A percentile compares a stretch with the other conserved stretches of the same genome.
These are phyloP conservation scores for Notocelia uddmanniana DNA, from an alignment of 2,888 invertebrate species.

Conservation along the genomic window DNA sequence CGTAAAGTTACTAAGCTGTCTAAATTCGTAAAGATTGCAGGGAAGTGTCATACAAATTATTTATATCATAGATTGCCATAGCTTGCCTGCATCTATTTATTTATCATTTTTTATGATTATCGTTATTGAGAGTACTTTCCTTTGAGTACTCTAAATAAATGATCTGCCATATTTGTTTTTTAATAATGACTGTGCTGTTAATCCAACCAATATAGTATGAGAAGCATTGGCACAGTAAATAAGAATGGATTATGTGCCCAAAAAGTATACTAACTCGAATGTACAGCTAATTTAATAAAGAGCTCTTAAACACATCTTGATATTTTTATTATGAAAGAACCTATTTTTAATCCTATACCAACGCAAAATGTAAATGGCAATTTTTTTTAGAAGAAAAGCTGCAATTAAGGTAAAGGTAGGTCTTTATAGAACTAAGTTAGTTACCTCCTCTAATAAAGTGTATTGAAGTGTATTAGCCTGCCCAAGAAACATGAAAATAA, in stretches of 20 bases:
- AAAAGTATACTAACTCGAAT: conserved; percentile 86
- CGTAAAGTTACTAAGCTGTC: conserved; percentile 64
- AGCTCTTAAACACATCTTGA: conserved; percentile 75
- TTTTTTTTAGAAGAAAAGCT: too few relatives aligned
- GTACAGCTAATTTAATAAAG: conserved; percentile 87
- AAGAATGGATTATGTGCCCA: conserved; percentile 85
- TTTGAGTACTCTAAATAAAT: conserved; percentile 83
- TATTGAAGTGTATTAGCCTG: too few relatives aligned
- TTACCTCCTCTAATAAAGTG: too few relatives aligned
- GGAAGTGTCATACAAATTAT: conserved; percentile 81
- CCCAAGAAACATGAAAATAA: too few relatives aligned
- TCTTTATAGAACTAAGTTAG: too few relatives aligned
- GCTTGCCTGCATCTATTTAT: conserved; percentile 85
- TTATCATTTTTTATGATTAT: conserved; percentile 78
- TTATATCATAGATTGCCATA: conserved; percentile 82
- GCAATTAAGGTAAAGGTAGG: too few relatives aligned
- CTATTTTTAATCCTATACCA: too few relatives aligned
- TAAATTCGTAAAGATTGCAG: conserved; percentile 75
- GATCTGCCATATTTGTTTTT: conserved; percentile 85
- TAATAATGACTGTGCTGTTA: conserved; percentile 81
- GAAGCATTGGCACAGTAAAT: conserved; percentile 78
- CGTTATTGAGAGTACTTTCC: conserved; percentile 81
- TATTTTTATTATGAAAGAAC: conserved; percentile 52
- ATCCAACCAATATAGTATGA: conserved; percentile 74
- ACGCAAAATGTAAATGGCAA: too few relatives aligned